phyloP scores from a whole-genome alignment of 30 jellyfish, hydroid and myxozoan species.

The Catostylus mosaicus region DNA sequence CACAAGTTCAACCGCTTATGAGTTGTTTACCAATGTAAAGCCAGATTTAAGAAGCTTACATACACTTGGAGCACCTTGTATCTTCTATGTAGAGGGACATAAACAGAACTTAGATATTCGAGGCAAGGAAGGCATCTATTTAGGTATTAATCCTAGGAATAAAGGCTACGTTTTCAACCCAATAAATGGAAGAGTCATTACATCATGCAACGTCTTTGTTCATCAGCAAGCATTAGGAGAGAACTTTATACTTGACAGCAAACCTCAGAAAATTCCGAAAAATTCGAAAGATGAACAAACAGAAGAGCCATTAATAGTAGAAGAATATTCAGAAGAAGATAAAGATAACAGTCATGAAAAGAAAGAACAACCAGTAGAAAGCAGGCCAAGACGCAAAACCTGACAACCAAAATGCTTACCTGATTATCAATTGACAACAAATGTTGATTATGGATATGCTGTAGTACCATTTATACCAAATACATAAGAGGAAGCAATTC shows the following conservation, averaged over 20 bases:
- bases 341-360: not conserved
- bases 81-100: constrained; percentile 33
- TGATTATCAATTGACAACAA: constrained; percentile 26
- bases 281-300: constrained; percentile 3
- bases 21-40: constrained; percentile 14
- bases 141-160: constrained; percentile 40
- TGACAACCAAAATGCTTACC: constrained; percentile 9
- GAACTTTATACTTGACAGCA: not conserved
- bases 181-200: constrained; percentile 14
- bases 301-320: not conserved
- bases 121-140: constrained; percentile 41
- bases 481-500: constrained; percentile 31
- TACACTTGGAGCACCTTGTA: constrained; percentile 43
- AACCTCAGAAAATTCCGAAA: not conserved
- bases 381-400: constrained; percentile 40
- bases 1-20: constrained; percentile 41
- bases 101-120: constrained; percentile 35
- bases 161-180: constrained; percentile 25
- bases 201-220: constrained; percentile 26
- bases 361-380: not conserved
- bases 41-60: constrained; percentile 48
- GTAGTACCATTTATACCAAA: constrained; percentile 10
- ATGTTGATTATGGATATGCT: constrained; percentile 43
- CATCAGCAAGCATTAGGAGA: constrained; percentile 12
- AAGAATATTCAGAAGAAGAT: not conserved